Evolutionary conservation across 2,888 invertebrate species (phyloP).

Genomic region (Macaria liturata): DNA sequence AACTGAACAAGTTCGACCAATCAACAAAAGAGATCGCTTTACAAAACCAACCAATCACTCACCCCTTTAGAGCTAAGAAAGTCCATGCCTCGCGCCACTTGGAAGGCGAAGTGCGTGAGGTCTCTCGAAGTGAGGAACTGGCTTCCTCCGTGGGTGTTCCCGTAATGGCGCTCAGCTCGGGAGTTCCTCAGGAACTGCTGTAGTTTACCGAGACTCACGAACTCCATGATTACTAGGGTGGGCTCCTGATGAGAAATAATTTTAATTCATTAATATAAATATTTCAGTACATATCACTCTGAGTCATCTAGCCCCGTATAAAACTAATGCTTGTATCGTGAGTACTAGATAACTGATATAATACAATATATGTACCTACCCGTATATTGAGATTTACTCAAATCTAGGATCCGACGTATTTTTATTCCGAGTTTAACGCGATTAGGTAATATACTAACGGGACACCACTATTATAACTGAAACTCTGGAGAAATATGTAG

Average conservation of each 20-base stretch:
- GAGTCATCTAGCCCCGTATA: no score
- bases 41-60: slow-evolving; percentile 48
- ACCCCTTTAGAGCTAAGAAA: slow-evolving; percentile 93
- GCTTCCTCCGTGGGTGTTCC: slow-evolving; percentile 90
- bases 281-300: neutral
- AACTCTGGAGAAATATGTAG: no score
- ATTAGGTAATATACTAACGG: no score
- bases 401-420: no score
- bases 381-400: no score
- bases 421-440: no score
- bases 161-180: slow-evolving; percentile 91
- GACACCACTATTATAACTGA: no score
- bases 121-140: slow-evolving; percentile 92
- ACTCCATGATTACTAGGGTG: slow-evolving; percentile 96
- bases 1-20: no score
- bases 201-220: slow-evolving; percentile 93
- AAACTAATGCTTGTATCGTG: no score
- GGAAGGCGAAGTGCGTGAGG: slow-evolving; percentile 94
- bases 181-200: slow-evolving; percentile 94
- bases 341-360: no score
- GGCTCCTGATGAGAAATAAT: slow-evolving; percentile 85
- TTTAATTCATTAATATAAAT: neutral
- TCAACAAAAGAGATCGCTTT: no score
- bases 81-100: slow-evolving; percentile 95
- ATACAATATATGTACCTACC: no score